phyloP scores from a whole-genome alignment of 2,797 vertebrate genomes.

The Melanogrammus aeglefinus region DNA sequence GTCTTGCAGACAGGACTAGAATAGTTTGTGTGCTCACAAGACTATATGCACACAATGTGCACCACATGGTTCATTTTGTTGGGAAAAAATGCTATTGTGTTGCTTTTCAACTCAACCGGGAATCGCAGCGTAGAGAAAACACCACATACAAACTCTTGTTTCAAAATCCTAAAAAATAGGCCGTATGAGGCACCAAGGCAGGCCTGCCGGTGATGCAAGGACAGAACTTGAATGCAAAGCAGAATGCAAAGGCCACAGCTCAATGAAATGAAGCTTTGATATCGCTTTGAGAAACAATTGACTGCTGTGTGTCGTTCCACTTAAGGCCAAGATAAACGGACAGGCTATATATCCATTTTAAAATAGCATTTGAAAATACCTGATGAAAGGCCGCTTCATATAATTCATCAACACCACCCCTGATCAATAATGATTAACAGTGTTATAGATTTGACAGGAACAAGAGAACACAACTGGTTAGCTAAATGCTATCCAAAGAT shows the following conservation, averaged over 20 bases:
- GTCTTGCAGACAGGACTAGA: no score
- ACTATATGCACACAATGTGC: no score
- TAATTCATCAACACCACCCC: background rate
- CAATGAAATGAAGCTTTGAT: conserved; percentile 52
- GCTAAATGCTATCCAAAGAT: background rate
- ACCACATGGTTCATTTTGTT: conserved; percentile 26
- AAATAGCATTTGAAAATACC: background rate
- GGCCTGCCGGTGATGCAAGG: conserved; percentile 16
- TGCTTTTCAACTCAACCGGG: conserved; percentile 19
- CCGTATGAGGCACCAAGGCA: background rate
- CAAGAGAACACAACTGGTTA: background rate
- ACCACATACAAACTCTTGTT: background rate
- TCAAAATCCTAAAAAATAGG: no score
- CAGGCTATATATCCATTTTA: background rate
- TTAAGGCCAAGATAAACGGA: background rate
- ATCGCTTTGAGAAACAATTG: conserved; percentile 64
- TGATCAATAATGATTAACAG: background rate
- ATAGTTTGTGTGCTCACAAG: no score
- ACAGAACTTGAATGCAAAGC: conserved; percentile 67
- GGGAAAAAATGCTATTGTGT: conserved; percentile 15
- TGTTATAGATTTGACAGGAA: background rate
- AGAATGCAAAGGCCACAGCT: conserved; percentile 71
- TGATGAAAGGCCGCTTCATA: background rate
- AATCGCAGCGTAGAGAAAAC: conserved; percentile 29
- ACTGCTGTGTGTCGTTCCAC: conserved; percentile 33